Evolutionary conservation across 2,888 invertebrate genomes (phyloP), one percentile per base, ranked within the genome.

Genomic region (Barypeithes pellucidus): DNA sequence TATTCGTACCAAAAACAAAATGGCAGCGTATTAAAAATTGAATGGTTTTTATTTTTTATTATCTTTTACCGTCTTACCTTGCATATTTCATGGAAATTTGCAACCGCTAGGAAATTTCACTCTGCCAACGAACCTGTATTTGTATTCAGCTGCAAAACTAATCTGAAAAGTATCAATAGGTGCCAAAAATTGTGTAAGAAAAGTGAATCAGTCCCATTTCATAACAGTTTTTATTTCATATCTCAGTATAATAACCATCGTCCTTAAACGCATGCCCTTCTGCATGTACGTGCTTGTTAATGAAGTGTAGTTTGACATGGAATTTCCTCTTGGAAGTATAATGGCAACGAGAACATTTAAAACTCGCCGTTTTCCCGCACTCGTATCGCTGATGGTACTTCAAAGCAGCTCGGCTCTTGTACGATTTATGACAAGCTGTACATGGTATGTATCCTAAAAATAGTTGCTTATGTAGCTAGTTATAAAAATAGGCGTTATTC

Each of bases 361-460:
- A 60, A 22, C n/a, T 39, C 0, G 61, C 68, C 83, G 93, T 93
- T 33, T 36, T 59, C 3, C 77, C 75, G 59, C 78, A 79, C 54
- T 78, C 77, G 52, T 72, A 78, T 75, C 65, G 76, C 24, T 66
- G 52, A 33, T 79, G 79, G n/a, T 75, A 75, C 60, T 78, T 76
- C 39, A 77, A 67, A 11, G 80, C 79, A 29, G 75, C 75, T 33
- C 65, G 60, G 62, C 76, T 76, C 47, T 76, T 78, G 75, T 81
- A 81, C 7, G 73, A 50, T 68, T 76, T 78, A 5, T 70, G 72
- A 72, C 81, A 81, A 0, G 36, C 7, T 20, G 4, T 7, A 18
- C 68, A 68, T 0, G 45, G 68, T 1, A 63, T 4, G 0, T 9
- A 24, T n/a, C 2, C 63, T 63, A 29, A 24, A 60, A 60, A 39